These are phyloP conservation scores for Cephalotes varians DNA, from an alignment of 2,888 invertebrate species.

Conservation along the genomic window DNA sequence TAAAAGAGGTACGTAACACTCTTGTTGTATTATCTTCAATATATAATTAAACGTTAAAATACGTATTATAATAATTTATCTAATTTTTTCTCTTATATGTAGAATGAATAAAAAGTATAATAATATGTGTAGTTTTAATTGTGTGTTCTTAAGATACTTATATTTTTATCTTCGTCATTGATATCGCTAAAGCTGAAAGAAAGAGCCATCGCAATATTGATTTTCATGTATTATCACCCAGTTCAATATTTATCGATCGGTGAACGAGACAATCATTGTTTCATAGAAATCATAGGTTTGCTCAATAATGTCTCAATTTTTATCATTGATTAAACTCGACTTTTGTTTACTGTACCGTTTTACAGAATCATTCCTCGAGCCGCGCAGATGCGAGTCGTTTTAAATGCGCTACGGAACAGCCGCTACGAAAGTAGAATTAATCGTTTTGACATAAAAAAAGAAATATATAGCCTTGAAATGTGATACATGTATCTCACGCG, in stretches of 20 bases:
- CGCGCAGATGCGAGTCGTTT: background rate
- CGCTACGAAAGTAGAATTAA: conserved; percentile 24
- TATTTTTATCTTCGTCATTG: background rate
- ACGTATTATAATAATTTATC: background rate
- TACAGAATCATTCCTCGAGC: background rate
- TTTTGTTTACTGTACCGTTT: background rate
- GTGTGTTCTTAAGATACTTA: background rate
- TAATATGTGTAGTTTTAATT: too few species aligned
- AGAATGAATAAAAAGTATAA: background rate
- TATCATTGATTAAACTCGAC: conserved; percentile 20
- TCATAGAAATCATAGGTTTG: background rate
- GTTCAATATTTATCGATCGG: background rate
- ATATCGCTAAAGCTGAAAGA: background rate
- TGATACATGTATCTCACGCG: conserved; percentile 19
- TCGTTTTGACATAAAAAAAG: conserved; percentile 23
- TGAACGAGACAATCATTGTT: background rate
- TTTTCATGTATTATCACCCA: background rate
- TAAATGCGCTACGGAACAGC: background rate
- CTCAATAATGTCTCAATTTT: background rate
- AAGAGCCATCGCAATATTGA: background rate
- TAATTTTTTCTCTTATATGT: background rate
- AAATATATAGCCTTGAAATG: conserved; percentile 47
- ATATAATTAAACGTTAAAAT: background rate
- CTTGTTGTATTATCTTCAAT: background rate
- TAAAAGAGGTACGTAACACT: background rate